phyloP scores from a whole-genome alignment of 2,113 vertebrate species.

The Melanotaenia duboulayi region DNA sequence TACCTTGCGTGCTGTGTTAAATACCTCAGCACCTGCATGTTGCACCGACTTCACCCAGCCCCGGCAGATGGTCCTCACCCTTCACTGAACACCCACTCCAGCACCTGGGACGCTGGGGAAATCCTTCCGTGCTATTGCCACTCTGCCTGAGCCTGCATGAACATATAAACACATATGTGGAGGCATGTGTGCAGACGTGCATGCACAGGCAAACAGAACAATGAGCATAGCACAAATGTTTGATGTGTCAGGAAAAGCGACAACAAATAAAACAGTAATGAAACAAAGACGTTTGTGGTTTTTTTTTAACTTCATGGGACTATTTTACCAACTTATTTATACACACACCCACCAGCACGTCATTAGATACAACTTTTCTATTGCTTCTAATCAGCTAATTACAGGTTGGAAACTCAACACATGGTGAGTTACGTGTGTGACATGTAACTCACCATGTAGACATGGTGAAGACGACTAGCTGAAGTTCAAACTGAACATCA shows the following conservation, averaged over 20 bases:
- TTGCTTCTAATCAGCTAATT: too few species aligned
- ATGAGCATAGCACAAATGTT: background rate
- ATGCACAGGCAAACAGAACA: slow-evolving; percentile 1
- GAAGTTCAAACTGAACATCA: too few species aligned
- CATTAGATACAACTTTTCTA: too few species aligned
- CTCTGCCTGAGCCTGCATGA: slow-evolving; percentile 35
- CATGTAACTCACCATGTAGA: too few species aligned
- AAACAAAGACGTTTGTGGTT: too few species aligned
- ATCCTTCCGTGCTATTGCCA: slow-evolving; percentile 58
- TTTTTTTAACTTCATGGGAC: too few species aligned
- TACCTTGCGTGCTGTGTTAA: slow-evolving; percentile 67
- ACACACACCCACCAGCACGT: too few species aligned
- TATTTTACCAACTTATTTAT: too few species aligned
- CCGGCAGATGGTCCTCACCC: slow-evolving; percentile 80
- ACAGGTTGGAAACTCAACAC: too few species aligned
- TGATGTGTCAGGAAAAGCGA: background rate
- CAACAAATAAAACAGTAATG: background rate
- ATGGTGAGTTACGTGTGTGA: too few species aligned
- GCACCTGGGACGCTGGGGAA: slow-evolving; percentile 77
- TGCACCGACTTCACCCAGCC: slow-evolving; percentile 68
- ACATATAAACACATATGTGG: slow-evolving; percentile 50
- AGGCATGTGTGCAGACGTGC: slow-evolving; percentile 33
- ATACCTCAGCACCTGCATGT: slow-evolving; percentile 80
- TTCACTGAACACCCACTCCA: slow-evolving; percentile 57
- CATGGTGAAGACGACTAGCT: too few species aligned